Evolutionary conservation across 1,140 invertebrate genomes (phyloP).

Genomic region (Pachyrhynchus sulphureomaculatus): DNA sequence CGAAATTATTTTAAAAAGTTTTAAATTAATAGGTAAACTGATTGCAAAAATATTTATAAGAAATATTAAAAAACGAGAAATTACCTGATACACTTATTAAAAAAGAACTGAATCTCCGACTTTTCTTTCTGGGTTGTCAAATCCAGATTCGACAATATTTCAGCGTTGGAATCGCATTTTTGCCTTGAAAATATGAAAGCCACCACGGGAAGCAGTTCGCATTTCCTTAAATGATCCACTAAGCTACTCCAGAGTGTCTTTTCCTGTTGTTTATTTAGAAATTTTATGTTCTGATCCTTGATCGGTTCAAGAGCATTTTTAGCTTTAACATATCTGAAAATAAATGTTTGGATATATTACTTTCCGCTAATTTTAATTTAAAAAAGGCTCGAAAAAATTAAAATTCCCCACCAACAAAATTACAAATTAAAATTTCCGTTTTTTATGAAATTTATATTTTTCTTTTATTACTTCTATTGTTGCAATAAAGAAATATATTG

Average conservation of each 20-base stretch:
- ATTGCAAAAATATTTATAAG: no score
- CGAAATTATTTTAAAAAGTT: no score
- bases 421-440: no score
- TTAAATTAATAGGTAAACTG: no score
- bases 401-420: no score
- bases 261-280: constrained; percentile 62
- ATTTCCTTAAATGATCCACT: constrained; percentile 73
- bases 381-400: no score
- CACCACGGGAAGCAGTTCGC: constrained; percentile 89
- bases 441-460: no score
- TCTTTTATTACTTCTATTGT: no score
- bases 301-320: constrained; percentile 25
- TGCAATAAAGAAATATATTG: no score
- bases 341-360: not conserved
- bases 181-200: constrained; percentile 93
- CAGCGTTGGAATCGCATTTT: constrained; percentile 76
- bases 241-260: constrained; percentile 85
- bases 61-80: not conserved
- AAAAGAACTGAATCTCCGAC: constrained; percentile 78
- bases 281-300: constrained; percentile 37
- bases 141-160: constrained; percentile 69
- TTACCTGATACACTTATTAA: constrained; percentile 66
- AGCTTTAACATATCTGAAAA: constrained; percentile 39
- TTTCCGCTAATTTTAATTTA: no score
- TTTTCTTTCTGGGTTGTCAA: constrained; percentile 85